phyloP scores from a whole-genome alignment of 1,140 invertebrate genomes.

The Diorhabda carinulata region DNA sequence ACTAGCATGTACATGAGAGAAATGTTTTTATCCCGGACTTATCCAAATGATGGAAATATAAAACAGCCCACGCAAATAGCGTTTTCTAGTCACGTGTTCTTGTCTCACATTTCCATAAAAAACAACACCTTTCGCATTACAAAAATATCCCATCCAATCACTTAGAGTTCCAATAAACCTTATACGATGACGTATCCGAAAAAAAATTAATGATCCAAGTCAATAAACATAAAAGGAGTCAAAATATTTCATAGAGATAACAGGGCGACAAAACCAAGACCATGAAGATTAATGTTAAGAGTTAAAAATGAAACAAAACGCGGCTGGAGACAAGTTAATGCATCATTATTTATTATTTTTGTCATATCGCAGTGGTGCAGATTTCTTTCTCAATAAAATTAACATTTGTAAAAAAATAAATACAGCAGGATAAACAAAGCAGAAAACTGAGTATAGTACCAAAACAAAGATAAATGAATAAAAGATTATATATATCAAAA shows the following conservation, averaged over 20 bases:
- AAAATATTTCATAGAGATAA: conserved; percentile 19
- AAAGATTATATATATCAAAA: too few species aligned
- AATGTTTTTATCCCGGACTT: too few species aligned
- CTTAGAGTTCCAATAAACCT: background rate
- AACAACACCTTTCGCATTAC: too few species aligned
- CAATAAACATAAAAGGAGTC: conserved; percentile 16
- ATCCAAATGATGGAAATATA: too few species aligned
- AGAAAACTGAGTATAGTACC: too few species aligned
- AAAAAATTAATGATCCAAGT: conserved; percentile 16
- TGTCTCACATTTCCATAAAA: too few species aligned
- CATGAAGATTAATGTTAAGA: conserved; percentile 18
- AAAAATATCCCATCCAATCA: background rate
- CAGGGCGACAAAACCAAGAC: conserved; percentile 17
- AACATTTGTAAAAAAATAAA: too few species aligned
- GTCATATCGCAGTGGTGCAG: conserved; percentile 4
- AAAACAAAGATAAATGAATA: too few species aligned
- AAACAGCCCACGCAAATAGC: too few species aligned
- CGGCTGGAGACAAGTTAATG: conserved; percentile 17
- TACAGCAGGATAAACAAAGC: too few species aligned
- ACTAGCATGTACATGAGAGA: too few species aligned
- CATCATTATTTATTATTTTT: conserved; percentile 23
- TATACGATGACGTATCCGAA: background rate
- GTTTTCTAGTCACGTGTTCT: too few species aligned
- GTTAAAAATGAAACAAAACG: conserved; percentile 20
- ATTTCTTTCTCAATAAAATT: background rate